Evolutionary conservation across 2,113 vertebrate species (phyloP).

Genomic region (Spea multiplicata): DNA sequence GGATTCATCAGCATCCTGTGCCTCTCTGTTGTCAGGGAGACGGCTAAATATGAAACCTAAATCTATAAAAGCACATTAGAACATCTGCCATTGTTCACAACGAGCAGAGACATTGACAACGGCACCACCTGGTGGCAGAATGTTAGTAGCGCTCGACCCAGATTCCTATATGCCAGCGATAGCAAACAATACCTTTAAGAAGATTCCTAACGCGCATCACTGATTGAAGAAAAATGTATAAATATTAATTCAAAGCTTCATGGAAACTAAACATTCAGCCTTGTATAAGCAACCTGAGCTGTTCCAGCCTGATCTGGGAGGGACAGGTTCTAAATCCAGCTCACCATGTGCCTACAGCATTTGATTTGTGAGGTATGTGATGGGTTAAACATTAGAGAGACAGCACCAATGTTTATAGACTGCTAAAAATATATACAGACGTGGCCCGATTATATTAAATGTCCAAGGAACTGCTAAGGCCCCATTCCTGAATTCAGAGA

Average conservation of each 20-base stretch:
- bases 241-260: background rate
- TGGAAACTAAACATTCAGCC: background rate
- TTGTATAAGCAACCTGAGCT: background rate
- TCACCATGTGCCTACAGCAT: no score
- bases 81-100: conserved; percentile 30
- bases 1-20: conserved; percentile 42
- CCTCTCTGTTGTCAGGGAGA: conserved; percentile 38
- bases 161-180: background rate
- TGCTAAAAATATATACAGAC: no score
- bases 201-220: background rate
- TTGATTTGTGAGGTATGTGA: no score
- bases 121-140: conserved; percentile 22
- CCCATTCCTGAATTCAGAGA: no score
- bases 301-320: background rate
- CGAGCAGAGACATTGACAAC: conserved; percentile 22
- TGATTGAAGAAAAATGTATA: background rate
- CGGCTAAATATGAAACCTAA: conserved; percentile 36
- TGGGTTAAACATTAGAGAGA: no score
- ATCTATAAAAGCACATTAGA: conserved; percentile 44
- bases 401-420: no score
- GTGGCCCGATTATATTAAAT: no score
- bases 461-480: no score
- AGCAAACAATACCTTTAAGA: background rate
- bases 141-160: conserved; percentile 19
- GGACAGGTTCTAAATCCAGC: no score